Evolutionary conservation across 2,888 invertebrate genomes (phyloP).

Genomic region (Sepiola atlantica): DNA sequence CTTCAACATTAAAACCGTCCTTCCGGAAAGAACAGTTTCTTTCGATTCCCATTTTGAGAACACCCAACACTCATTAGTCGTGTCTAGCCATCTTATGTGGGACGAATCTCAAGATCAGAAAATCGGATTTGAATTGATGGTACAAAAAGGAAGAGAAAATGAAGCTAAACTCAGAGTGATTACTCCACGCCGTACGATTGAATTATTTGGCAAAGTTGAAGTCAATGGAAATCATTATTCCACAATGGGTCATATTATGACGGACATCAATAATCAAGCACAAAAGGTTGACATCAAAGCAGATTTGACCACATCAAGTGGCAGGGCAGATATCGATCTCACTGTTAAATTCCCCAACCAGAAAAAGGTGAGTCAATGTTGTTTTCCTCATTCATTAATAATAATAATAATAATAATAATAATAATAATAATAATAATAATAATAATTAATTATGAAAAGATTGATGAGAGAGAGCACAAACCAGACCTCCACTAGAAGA

Average conservation of each 20-base stretch:
- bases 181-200: background rate
- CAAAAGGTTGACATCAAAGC: background rate
- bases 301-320: background rate
- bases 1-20: background rate
- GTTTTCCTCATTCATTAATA: background rate
- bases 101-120: background rate
- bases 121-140: background rate
- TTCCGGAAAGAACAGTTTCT: background rate
- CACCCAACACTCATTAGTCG: background rate
- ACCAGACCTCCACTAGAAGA: too few relatives aligned
- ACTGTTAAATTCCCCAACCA: background rate
- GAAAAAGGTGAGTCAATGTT: background rate
- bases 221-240: background rate
- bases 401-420: background rate
- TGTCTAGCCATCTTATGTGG: background rate
- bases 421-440: too few relatives aligned
- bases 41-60: background rate
- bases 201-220: background rate
- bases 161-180: background rate
- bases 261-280: background rate
- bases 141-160: background rate
- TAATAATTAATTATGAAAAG: too few relatives aligned
- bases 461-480: too few relatives aligned
- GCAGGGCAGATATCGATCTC: background rate
- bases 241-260: background rate